Base-by-base conservation (phyloP, 2,113 vertebrate genomes). In the Xenopus tropicalis region DNA sequence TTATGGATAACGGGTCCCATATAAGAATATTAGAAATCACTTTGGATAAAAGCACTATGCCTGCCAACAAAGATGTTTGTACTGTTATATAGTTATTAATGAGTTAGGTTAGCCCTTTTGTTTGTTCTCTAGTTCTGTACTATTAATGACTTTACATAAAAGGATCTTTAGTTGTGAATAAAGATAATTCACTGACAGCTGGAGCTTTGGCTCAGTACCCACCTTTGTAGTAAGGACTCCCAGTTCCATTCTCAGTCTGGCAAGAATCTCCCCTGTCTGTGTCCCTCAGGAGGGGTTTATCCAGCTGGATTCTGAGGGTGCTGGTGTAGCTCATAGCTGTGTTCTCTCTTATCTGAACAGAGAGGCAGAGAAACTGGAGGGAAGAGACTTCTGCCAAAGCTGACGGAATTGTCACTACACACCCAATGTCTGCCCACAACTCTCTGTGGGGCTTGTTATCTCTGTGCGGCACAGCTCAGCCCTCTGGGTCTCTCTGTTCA, bases 401-500 rank as follows among this genome's bases (percentile, higher is more conserved):
- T 61, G 56, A 70, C 56, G 19, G 21, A 56, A 61, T 37, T 43
- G 21, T 70, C 13, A 23, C 24, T 61, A 42, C 54, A 58, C 67
- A 48, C 64, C 64, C 24, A 25, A 44, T 57, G 57, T 74, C 43
- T 74, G 65, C 58, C 57, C 61, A 24, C 65, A 61, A 52, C 57
- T 61, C 72, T 61, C 72, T 20, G 56, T 23, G 65, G 72, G 61
- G 17, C 72, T 74, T 68, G 72, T 74, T 74, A 68, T 74, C 56
- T 52, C 16, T 57, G 52, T n/a, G 61, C 42, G 42, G 56, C 56
- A 37, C 22, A 46, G 52, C 22, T 61, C 54, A 61, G 57, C 16
- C 29, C 12, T 43, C 13, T 74, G 44, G 11, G 25, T n/a, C 58
- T 23, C 37, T 71, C 19, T 74, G 12, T 61, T 23, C 24, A 54